Evolutionary conservation across 2,888 invertebrate genomes (phyloP).

Genomic region (Sclerodermus sp.): DNA sequence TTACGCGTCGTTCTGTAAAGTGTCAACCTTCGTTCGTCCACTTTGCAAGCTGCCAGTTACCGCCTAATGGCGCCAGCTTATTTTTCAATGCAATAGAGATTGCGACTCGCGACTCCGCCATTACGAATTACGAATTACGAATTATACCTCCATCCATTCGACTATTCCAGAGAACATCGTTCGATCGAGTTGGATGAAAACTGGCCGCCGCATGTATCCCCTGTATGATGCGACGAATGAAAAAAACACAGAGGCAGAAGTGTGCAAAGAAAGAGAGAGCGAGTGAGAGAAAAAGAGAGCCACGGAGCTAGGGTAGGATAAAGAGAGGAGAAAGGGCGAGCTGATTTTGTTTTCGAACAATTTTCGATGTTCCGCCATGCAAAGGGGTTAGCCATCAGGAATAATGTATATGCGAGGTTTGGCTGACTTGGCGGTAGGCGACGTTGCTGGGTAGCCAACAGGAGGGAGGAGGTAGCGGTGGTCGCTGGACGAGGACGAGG

Average conservation of each 20-base stretch:
- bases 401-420: conserved; percentile 49
- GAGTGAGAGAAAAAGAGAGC: conserved; percentile 5
- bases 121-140: too few species aligned
- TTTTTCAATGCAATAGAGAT: background rate
- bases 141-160: too few species aligned
- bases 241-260: too few species aligned
- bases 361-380: conserved; percentile 37
- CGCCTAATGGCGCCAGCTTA: background rate
- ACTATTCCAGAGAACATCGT: too few species aligned
- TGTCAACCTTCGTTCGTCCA: background rate
- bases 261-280: conserved; percentile 9
- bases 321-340: background rate
- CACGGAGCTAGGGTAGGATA: conserved; percentile 3
- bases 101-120: too few species aligned
- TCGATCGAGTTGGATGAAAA: too few species aligned
- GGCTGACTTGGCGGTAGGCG: too few species aligned
- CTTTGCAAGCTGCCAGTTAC: background rate
- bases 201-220: too few species aligned
- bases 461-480: too few species aligned
- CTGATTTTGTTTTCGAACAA: conserved; percentile 44
- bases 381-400: conserved; percentile 42
- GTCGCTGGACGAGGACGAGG: conserved; percentile 14
- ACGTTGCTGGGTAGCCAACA: too few species aligned
- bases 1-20: conserved; percentile 20
- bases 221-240: too few species aligned